Base-by-base conservation (phyloP, 2,797 vertebrate species). In the Pempheris klunzingeri region DNA sequence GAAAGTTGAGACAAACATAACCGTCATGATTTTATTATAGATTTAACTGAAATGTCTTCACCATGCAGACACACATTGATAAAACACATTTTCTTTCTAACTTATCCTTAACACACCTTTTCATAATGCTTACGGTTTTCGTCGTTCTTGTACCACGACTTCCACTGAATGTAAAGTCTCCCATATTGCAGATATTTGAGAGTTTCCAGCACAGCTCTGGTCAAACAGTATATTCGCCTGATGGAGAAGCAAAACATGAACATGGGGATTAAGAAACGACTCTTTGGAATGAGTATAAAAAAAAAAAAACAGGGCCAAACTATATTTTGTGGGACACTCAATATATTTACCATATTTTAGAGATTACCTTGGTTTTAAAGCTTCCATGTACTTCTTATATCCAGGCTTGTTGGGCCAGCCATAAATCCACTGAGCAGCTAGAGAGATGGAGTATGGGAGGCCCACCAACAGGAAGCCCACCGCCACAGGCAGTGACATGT, bases 341-440 rank as follows among this genome's bases (percentile, higher is more conserved):
- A 11, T 2, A 66, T 0, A 44, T 52, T n/a, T 1, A 28, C 38
- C 24, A 1, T 1, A 46, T 58, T 34, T 36, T 1, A 49, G 7
- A 55, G 13, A 3, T 83, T 80, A 95, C 94, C 94, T 90, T 80
- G 94, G 94, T 82, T 92, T 95, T 15, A 95, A 79, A 34, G 94
- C 95, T 80, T 96, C 94, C 12, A 85, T 83, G 74, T 95, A 94
- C 80, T 96, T 96, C 75, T 90, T 90, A 26, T 92, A 93, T 24
- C 94, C 95, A 14, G 93, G 92, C 58, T 94, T 94, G 68, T 88
- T 85, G 30, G 95, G 94, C 94, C 93, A 96, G 43, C 94, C 94
- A 34, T 92, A 92, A 47, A 95, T 34, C 90, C 91, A 94, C 83
- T 96, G 95, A 36, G 70, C 86, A 41, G 87, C 76, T 3, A 95